Conservation (phyloP, 2,113 vertebrate species). For the Alces alces region DNA sequence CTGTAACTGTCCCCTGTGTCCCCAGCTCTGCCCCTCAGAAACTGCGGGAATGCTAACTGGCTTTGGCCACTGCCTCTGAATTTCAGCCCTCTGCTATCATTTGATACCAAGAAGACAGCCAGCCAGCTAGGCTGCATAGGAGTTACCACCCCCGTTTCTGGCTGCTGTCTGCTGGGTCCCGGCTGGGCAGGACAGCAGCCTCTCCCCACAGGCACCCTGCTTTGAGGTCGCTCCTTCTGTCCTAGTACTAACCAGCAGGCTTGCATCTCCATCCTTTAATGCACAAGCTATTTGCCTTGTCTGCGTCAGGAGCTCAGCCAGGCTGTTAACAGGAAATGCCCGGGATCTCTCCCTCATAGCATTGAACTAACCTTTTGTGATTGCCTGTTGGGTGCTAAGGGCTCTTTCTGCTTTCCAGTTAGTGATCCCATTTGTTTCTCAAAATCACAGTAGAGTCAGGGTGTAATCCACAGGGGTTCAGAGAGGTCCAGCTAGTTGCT, state of each 20-base stretch:
- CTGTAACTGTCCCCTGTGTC: not conserved
- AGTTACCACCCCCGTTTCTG: not conserved
- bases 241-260: not conserved
- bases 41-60: not conserved
- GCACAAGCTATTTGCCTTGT: not conserved
- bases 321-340: not conserved
- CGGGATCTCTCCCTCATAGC: not conserved
- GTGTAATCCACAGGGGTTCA: not conserved
- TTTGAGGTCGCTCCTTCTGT: not conserved
- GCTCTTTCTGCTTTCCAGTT: not conserved
- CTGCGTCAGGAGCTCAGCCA: not conserved
- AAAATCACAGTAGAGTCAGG: not conserved
- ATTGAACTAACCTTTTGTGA: not conserved
- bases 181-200: not conserved
- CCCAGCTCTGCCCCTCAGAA: not conserved
- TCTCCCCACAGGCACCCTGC: not conserved
- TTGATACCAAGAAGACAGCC: not conserved
- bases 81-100: not conserved
- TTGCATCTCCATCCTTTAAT: not conserved
- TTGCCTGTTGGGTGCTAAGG: not conserved
- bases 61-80: not conserved
- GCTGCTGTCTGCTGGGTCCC: not conserved
- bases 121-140: not conserved
- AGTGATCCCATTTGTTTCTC: not conserved
- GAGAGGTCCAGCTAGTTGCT: not conserved